Evolutionary conservation across 2,888 invertebrate species (phyloP).

Genomic region (Tachystola acroxantha): DNA sequence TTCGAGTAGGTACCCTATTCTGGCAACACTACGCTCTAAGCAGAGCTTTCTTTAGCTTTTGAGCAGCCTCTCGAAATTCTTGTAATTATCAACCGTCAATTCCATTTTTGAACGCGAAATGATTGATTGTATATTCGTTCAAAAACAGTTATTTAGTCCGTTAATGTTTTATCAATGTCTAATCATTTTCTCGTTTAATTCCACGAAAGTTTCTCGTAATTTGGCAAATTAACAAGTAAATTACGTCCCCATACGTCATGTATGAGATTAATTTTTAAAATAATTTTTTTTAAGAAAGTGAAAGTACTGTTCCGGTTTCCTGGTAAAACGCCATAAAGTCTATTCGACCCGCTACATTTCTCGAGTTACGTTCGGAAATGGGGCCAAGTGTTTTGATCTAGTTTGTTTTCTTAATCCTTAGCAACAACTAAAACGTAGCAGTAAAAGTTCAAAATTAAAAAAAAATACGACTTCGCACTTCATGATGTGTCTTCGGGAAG

Average conservation of each 20-base stretch:
- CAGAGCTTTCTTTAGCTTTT: slow-evolving; percentile 28
- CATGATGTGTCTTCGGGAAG: too few species aligned
- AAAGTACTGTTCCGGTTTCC: slow-evolving; percentile 9
- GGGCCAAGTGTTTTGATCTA: slow-evolving; percentile 5
- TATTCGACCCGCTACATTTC: slow-evolving; percentile 11
- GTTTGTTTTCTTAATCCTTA: neutral
- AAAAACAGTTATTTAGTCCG: slow-evolving; percentile 6
- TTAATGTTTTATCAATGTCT: slow-evolving; percentile 5
- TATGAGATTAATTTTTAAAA: too few species aligned
- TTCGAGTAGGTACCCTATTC: too few species aligned
- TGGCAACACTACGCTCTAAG: neutral
- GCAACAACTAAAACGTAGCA: neutral
- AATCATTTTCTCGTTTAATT: slow-evolving; percentile 10
- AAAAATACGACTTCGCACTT: too few species aligned
- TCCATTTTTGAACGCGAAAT: slow-evolving; percentile 13
- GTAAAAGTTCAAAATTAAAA: too few species aligned
- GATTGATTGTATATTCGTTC: slow-evolving; percentile 14
- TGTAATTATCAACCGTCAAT: slow-evolving; percentile 25
- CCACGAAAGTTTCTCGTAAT: slow-evolving; percentile 5
- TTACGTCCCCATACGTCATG: neutral
- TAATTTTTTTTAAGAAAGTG: slow-evolving; percentile 9
- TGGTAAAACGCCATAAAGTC: slow-evolving; percentile 13
- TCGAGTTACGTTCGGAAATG: slow-evolving; percentile 5
- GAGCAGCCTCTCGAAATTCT: slow-evolving; percentile 12
- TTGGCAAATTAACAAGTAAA: slow-evolving; percentile 1